Conservation (phyloP, 1,140 invertebrate species). For the Druon quercuslanigerum region DNA sequence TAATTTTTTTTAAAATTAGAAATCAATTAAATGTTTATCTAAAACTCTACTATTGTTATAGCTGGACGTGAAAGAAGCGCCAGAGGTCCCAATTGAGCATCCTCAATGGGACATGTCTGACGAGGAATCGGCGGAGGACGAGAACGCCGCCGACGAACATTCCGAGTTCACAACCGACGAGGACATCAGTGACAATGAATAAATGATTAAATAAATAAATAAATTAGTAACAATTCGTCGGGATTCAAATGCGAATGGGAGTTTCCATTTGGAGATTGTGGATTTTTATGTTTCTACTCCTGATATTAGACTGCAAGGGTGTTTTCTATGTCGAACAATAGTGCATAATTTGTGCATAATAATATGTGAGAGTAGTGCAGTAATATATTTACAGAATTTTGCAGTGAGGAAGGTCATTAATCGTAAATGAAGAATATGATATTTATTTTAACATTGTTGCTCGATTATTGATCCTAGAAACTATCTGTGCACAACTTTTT, state of each 20-base stretch:
- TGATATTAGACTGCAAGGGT: conserved; percentile 55
- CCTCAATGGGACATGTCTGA: conserved; percentile 97
- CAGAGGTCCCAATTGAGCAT: conserved; percentile 91
- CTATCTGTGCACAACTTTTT: conserved; percentile 71
- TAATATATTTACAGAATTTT: conserved; percentile 44
- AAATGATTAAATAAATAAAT: conserved; percentile 39
- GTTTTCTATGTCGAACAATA: conserved; percentile 55
- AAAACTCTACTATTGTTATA: conserved; percentile 59
- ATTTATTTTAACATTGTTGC: conserved; percentile 75
- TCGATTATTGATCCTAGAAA: conserved; percentile 67
- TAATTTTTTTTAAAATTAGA: too few relatives aligned
- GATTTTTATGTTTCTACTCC: conserved; percentile 54
- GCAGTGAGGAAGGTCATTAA: conserved; percentile 54
- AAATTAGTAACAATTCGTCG: conserved; percentile 1
- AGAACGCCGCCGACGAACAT: conserved; percentile 80
- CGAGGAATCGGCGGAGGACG: conserved; percentile 90
- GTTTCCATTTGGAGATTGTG: conserved; percentile 32
- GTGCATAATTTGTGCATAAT: conserved; percentile 41
- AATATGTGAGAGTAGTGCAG: conserved; percentile 47
- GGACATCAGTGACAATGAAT: conserved; percentile 79
- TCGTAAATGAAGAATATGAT: conserved; percentile 67
- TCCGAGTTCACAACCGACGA: conserved; percentile 85
- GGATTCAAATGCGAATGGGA: background rate
- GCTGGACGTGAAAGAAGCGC: conserved; percentile 96
- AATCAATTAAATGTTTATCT: too few relatives aligned